These are phyloP conservation scores for Apodemia duryi DNA, from an alignment of 2,888 invertebrate species.

Conservation along the genomic window DNA sequence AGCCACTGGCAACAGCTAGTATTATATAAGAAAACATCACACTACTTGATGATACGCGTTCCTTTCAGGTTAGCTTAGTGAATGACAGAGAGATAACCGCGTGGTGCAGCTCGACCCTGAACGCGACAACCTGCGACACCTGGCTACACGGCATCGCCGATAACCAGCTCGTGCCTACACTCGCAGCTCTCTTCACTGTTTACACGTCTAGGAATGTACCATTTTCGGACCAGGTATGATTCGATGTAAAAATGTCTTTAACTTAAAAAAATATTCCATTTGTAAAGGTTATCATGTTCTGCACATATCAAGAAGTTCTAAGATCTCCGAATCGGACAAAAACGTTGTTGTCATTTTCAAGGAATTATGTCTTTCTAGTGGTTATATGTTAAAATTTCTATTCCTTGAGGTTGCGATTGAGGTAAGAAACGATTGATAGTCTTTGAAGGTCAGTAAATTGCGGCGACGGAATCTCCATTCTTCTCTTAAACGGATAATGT, in stretches of 20 bases:
- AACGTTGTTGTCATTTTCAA: no score
- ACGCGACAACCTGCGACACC: conserved; percentile 31
- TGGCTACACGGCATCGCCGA: conserved; percentile 39
- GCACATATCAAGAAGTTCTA: no score
- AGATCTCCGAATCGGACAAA: no score
- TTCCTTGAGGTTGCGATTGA: no score
- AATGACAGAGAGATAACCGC: conserved; percentile 40
- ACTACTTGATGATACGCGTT: not conserved
- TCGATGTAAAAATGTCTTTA: not conserved
- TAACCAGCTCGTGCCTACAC: conserved; percentile 37
- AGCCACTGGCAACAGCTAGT: no score
- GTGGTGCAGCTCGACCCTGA: conserved; percentile 45
- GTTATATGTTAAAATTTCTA: no score
- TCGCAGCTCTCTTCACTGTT: conserved; percentile 47
- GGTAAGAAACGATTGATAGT: no score
- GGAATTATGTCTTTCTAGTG: no score
- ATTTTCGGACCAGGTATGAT: conserved; percentile 34
- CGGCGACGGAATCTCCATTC: no score
- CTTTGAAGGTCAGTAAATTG: no score
- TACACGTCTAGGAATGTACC: conserved; percentile 45
- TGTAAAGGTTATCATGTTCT: no score
- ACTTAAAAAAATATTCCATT: not conserved
- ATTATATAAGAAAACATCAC: not conserved
- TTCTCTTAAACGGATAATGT: no score
- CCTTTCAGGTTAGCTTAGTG: conserved; percentile 35